Evolutionary conservation across 2,888 invertebrate species (phyloP), one percentile per base, ranked within the genome.

Genomic region (Tetramorium bicarinatum): DNA sequence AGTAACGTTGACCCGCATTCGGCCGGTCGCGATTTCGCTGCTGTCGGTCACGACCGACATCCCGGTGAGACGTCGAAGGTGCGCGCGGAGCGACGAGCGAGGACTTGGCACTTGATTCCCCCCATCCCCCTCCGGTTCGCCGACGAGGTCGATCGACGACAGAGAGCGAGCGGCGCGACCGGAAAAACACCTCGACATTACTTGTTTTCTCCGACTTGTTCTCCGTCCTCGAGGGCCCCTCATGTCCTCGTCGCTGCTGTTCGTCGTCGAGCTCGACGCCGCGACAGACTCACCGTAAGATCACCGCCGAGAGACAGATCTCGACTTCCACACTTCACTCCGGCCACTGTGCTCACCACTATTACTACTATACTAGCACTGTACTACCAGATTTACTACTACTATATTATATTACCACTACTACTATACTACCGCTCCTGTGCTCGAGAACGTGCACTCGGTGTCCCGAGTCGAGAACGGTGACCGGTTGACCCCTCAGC

Each of bases 261-360:
- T 88, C 88, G 82, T 76, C 82, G 87, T 91, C 90, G 91, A 89
- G 80, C 88, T 91, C 90, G 88, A 90, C 87, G 85, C 85, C 88
- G 85, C 87, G 85, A 87, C 29, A 34, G 29, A 34, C 85, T 86
- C 90, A n/a, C 21, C 47, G 41, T 15, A 41, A 38, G 25, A 21
- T 49, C 21, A 62, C 25, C 76, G 56, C 56, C 79, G 69, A 71
- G 69, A 71, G 47, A 77, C 90, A 91, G 91, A 92, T 93, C 93
- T 94, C 92, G 91, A 94, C 94, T 95, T 95, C 94, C 94, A 95
- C 94, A 94, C 94, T 94, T 92, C 93, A 94, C 94, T 94, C 93
- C 91, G 92, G 93, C 91, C 91, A 93, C 91, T 88, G 66, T 83
- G 49, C 75, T 86, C 83, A 87, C 72, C 49, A 76, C 47, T 85